phyloP scores from a whole-genome alignment of 2,888 invertebrate genomes.

The Augiades crinisus region DNA sequence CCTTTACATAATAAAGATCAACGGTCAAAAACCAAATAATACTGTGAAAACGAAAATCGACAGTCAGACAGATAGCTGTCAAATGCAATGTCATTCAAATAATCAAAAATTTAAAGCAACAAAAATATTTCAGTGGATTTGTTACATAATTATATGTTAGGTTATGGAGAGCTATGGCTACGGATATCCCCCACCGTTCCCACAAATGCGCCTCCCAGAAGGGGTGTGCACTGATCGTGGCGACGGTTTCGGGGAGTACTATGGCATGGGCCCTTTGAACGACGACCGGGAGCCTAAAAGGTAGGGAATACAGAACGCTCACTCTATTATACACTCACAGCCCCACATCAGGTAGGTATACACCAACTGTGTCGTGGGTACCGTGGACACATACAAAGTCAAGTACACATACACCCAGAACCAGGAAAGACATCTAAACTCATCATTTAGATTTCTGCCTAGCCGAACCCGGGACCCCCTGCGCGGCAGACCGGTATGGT shows the following conservation, averaged over 20 bases:
- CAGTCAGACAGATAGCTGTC: conserved; percentile 45
- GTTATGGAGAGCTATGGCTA: conserved; percentile 63
- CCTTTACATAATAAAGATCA: too few relatives aligned
- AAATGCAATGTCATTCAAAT: conserved; percentile 36
- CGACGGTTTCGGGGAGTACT: conserved; percentile 66
- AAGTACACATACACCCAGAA: too few relatives aligned
- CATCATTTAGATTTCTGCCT: too few relatives aligned
- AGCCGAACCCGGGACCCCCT: too few relatives aligned
- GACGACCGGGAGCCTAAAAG: conserved; percentile 44
- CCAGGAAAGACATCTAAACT: too few relatives aligned
- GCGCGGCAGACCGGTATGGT: too few relatives aligned
- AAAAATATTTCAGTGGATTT: conserved; percentile 37
- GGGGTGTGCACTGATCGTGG: conserved; percentile 62
- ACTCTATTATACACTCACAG: too few relatives aligned
- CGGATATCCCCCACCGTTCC: conserved; percentile 49
- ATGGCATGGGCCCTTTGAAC: conserved; percentile 48
- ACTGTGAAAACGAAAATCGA: conserved; percentile 47
- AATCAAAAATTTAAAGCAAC: conserved; percentile 26
- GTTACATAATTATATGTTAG: conserved; percentile 34
- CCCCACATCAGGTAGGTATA: too few relatives aligned
- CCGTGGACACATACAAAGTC: too few relatives aligned
- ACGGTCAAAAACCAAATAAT: too few relatives aligned
- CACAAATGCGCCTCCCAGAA: conserved; percentile 44
- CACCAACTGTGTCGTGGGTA: too few relatives aligned
- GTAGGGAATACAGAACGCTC: conserved; percentile 33